A percentile compares a stretch with the other conserved stretches of the same genome.
Evolutionary conservation across 1,140 invertebrate species (phyloP).

Genomic region (Acromyrmex heyeri): DNA sequence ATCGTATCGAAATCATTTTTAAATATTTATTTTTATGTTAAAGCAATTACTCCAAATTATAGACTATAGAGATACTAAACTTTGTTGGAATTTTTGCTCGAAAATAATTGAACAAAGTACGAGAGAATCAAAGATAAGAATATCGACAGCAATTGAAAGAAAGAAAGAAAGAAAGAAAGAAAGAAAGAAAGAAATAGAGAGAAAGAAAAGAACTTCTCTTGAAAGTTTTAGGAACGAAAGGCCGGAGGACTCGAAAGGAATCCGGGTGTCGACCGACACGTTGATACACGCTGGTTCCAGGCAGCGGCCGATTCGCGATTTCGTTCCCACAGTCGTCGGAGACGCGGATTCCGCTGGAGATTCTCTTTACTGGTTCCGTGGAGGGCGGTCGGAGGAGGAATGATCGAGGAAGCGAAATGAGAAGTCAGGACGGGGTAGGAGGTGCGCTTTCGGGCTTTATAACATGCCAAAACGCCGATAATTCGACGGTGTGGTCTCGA

Average conservation of each 20-base stretch:
- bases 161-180: constrained; percentile 36
- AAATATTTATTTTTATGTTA: too few relatives aligned
- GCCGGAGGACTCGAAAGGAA: constrained; percentile 71
- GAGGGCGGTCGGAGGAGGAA: not conserved
- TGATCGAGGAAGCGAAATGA: constrained; percentile 40
- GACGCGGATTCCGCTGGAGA: constrained; percentile 82
- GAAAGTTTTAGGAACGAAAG: constrained; percentile 9
- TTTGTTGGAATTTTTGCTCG: not conserved
- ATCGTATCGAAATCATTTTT: not conserved
- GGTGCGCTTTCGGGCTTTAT: constrained; percentile 76
- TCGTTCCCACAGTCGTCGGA: constrained; percentile 84
- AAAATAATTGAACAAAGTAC: not conserved
- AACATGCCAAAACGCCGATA: constrained; percentile 87
- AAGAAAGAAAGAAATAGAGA: not conserved
- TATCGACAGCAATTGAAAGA: not conserved
- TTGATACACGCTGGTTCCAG: constrained; percentile 77
- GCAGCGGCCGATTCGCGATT: constrained; percentile 73
- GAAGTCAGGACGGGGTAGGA: constrained; percentile 57
- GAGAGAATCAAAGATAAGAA: not conserved
- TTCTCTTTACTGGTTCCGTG: constrained; percentile 72
- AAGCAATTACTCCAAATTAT: not conserved
- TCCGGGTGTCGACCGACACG: constrained; percentile 78
- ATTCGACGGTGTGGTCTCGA: constrained; percentile 86
- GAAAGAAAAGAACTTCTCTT: constrained; percentile 51
- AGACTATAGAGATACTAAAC: not conserved